Evolutionary conservation across 2,113 vertebrate species (phyloP), one percentile per base, ranked within the genome.

Genomic region (Silurus glanis): DNA sequence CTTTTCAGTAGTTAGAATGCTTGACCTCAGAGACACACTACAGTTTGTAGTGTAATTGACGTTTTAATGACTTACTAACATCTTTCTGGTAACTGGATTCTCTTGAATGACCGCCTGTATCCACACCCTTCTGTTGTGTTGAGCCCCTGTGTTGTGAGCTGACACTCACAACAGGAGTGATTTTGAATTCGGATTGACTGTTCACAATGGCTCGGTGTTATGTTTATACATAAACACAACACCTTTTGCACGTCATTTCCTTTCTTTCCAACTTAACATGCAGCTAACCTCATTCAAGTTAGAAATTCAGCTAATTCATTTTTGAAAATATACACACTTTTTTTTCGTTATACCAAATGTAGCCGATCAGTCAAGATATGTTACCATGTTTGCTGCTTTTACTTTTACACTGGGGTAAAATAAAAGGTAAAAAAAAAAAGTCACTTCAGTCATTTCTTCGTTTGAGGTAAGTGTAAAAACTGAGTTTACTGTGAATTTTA

Each of bases 131-230:
- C 17, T 25, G 12, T 25, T 78, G 5, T 53, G 49, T n/a, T 25
- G 66, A 83, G 37, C 53, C 72, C 21, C 76, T 85, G 62, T 61
- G 8, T 28, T 49, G 21, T 61, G 21, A 69, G 51, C 47, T 61
- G 79, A 78, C 13, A 58, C 83, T 56, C 47, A 69, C 55, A 13
- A 78, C 56, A 61, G 25, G 69, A 83, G 80, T 87, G 85, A 58
- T 87, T 37, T 59, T 64, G 62, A 83, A 81, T 86, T 81, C 55
- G 19, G 75, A 59, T 67, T 69, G 37, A 76, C 61, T 64, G 61
- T 47, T 47, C 51, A 51, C 62, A 37, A 45, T n/a, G 67, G 51
- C 61, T 71, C 45, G 80, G 28, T 45, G 58, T 74, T 25, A 47
- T 47, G 53, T 58, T 37, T 37, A 37, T 37, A 23, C 16, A 71